Percentiles rank a stretch among this genome's conserved stretches.
These are phyloP conservation scores for Triplophysa tibetana DNA, from an alignment of 2,113 vertebrate genomes.

Conservation along the genomic window DNA sequence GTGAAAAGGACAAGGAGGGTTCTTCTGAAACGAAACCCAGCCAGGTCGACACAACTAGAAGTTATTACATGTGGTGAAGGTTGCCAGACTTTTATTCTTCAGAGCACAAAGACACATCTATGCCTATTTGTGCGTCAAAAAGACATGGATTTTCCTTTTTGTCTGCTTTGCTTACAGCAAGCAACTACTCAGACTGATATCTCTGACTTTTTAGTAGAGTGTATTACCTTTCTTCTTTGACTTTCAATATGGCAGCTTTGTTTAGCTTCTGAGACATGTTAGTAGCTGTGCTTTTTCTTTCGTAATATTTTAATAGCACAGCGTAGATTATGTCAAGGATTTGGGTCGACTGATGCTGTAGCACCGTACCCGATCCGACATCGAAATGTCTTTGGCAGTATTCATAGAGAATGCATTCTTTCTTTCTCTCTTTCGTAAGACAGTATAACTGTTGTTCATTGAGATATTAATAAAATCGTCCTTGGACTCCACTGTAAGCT, in stretches of 20 bases:
- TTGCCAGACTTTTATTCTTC: slow-evolving; percentile 68
- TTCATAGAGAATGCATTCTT: slow-evolving; percentile 66
- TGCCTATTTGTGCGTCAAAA: slow-evolving; percentile 87
- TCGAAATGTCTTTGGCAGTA: slow-evolving; percentile 66
- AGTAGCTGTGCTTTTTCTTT: slow-evolving; percentile 80
- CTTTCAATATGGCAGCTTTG: slow-evolving; percentile 78
- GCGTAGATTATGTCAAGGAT: slow-evolving; percentile 74
- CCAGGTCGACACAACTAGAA: slow-evolving; percentile 97
- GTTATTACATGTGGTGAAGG: slow-evolving; percentile 99
- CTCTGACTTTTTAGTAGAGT: slow-evolving; percentile 82
- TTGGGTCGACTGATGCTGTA: slow-evolving; percentile 60
- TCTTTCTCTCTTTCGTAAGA: slow-evolving; percentile 71
- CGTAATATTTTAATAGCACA: slow-evolving; percentile 76
- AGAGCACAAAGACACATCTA: slow-evolving; percentile 69
- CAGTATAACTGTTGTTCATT: slow-evolving; percentile 79
- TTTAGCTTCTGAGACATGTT: slow-evolving; percentile 74
- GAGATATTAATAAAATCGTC: slow-evolving; percentile 76
- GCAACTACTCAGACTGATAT: slow-evolving; percentile 74
- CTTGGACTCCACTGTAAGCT: slow-evolving; percentile 74
- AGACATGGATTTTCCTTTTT: slow-evolving; percentile 71
- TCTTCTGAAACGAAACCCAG: slow-evolving; percentile 85
- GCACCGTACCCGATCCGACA: slow-evolving; percentile 62
- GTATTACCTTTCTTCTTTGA: slow-evolving; percentile 77
- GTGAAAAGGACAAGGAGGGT: slow-evolving; percentile 93
- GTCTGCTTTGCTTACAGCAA: slow-evolving; percentile 85